Evolutionary conservation across 2,113 vertebrate species (phyloP), one percentile per base, ranked within the genome.

Genomic region (Paralichthys olivaceus): DNA sequence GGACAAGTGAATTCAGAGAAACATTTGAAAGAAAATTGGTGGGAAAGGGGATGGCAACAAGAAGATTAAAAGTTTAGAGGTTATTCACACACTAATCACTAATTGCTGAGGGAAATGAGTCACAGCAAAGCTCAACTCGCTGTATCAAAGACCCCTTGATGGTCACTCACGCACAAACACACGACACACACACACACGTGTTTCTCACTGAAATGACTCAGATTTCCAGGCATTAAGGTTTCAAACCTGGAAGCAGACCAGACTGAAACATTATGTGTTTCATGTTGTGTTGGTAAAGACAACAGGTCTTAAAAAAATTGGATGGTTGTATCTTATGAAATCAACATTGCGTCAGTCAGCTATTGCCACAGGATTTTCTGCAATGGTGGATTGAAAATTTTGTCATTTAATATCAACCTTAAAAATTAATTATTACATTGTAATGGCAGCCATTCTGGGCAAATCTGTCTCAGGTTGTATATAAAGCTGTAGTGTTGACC

Each of bases 91-190:
- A 47, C 28, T 43, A 22, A 70, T 75, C 61, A 59, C 69, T 80
- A 77, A 81, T 60, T 66, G 80, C 53, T 69, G 51, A 64, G 58
- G 73, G 61, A 83, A 77, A 82, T 78, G 69, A 89, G 51, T 84
- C 69, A 37, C 32, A 43, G 75, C 61, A 23, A 37, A 83, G 60
- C 74, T 71, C n/a, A 59, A 60, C 72, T 17, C 25, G 34, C 68
- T 75, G 61, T 66, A 72, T 78, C 85, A 84, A 88, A 86, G 74
- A 80, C 69, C 34, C 69, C 63, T 88, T 83, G 55, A 78, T 85
- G n/a, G 66, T 56, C 45, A 22, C 59, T 80, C 58, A 54, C 5
- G 15, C 57, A 76, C 4, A 20, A 32, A 67, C 25, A 12, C 43
- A 49, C 22, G 69, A 72, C 74, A 58, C 32, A 60, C 74, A 58